These are phyloP conservation scores for Zosterops japonicus DNA, from an alignment of 2,113 vertebrate species.

Conservation along the genomic window DNA sequence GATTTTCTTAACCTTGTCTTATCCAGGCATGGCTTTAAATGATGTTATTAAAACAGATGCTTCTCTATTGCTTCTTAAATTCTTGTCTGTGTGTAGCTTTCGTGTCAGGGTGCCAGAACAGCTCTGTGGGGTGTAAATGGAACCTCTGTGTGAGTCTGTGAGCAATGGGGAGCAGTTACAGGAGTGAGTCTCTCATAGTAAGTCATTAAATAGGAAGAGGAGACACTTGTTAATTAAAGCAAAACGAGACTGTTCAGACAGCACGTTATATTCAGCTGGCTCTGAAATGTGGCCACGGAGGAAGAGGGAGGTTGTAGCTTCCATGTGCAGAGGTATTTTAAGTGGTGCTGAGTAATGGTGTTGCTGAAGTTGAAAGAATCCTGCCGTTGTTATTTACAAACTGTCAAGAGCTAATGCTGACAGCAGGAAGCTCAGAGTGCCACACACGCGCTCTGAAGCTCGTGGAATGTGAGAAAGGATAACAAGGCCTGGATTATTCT, in stretches of 20 bases:
- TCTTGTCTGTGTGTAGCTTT: background rate
- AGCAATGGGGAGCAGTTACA: background rate
- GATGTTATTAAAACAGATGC: background rate
- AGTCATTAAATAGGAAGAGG: background rate
- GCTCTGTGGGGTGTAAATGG: background rate
- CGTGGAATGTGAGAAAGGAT: background rate
- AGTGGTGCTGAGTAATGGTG: background rate
- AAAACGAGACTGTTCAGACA: background rate
- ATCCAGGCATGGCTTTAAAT: background rate
- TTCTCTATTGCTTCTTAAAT: background rate
- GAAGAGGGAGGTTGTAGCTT: background rate
- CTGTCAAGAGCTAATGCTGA: background rate
- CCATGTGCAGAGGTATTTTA: background rate
- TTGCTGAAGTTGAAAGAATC: background rate
- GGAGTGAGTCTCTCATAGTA: background rate
- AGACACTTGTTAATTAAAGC: background rate
- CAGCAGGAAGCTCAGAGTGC: background rate
- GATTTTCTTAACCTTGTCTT: background rate
- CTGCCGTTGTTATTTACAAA: background rate
- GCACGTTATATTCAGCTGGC: background rate
- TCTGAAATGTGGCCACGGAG: background rate
- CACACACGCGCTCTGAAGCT: background rate
- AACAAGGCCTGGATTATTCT: background rate
- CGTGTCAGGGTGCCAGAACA: background rate
- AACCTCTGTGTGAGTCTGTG: background rate